A percentile compares a stretch with the other conserved stretches of the same genome.
These are phyloP conservation scores for Nannoperca australis DNA, from an alignment of 2,797 vertebrate species.

Conservation along the genomic window DNA sequence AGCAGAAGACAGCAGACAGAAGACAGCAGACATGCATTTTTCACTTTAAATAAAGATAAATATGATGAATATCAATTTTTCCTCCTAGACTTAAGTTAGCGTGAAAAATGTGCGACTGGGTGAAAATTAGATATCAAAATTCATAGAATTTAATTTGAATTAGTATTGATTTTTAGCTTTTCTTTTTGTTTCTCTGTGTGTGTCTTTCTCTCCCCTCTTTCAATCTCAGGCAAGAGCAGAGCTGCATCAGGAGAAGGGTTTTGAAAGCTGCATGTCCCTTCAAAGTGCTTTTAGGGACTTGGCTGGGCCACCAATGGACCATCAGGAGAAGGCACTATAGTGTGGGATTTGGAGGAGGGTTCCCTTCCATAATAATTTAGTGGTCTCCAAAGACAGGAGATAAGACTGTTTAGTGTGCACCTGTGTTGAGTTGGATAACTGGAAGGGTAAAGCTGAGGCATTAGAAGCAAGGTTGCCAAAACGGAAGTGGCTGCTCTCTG, in stretches of 20 bases:
- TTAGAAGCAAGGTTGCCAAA: not conserved
- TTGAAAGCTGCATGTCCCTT: not conserved
- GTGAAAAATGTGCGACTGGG: not conserved
- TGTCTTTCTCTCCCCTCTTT: no score
- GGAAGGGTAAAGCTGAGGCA: not conserved
- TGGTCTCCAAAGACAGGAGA: not conserved
- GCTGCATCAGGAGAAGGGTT: not conserved
- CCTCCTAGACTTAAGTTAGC: not conserved
- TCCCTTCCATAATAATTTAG: not conserved
- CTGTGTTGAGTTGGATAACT: not conserved
- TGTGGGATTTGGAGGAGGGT: not conserved
- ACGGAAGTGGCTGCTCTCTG: not conserved
- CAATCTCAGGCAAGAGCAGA: not conserved
- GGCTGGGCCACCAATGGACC: not conserved
- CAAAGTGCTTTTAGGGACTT: not conserved
- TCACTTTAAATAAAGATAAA: conserved; percentile 22
- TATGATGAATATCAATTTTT: conserved; percentile 1
- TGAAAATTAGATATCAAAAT: conserved; percentile 6
- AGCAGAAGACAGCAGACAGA: no score
- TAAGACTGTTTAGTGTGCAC: not conserved
- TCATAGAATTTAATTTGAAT: not conserved
- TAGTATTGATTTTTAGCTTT: conserved; percentile 1
- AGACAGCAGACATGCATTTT: not conserved
- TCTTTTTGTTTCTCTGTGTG: not conserved
- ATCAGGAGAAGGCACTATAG: not conserved